Base-by-base conservation (phyloP, 2,797 vertebrate species). In the Galago senegalensis region DNA sequence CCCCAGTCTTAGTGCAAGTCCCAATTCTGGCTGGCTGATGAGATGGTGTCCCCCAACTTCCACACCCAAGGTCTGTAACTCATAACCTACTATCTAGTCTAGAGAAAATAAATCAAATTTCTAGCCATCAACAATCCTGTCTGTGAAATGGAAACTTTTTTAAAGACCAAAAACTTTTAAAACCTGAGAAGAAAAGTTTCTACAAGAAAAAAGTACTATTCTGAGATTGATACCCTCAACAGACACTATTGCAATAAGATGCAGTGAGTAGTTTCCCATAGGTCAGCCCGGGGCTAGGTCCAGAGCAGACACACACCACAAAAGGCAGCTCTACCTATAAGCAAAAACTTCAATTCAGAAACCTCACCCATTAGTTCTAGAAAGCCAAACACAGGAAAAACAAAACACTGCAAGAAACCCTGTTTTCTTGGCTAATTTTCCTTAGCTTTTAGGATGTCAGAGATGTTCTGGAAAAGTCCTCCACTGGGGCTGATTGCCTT, bases 351-450 rank as follows among this genome's bases (percentile, higher is more conserved):
- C 76, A 29, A 69, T 56, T 95, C 29, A 73, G 93, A 97, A 76
- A 70, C 90, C 40, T 94, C 73, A 88, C 70, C 83, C 40, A 34
- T 88, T 18, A 21, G 21, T 88, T 95, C 93, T 14, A 90, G 81
- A 93, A 96, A 96, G 58, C 49, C 92, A 97, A 96, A 96, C 49
- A 58, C 43, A 27, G 21, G 13, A 84, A 87, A 70, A 89, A 76
- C 21, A 96, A 87, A 92, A 72, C n/a, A 40, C 69, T 67, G 58
- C 60, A 65, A 63, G 87, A 80, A 43, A 65, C 17, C 21, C 56
- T 83, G 29, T 49, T 82, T 87, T 37, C 29, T 65, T 87, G n/a
- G 67, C 90, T 43, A 23, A 56, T 87, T 93, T 96, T 80, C 63
- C 87, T 94, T 29, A 58, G 34, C 58, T 92, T 95, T 79, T 46